phyloP scores from a whole-genome alignment of 2,888 invertebrate genomes.

The Polyommatus iphigenia region DNA sequence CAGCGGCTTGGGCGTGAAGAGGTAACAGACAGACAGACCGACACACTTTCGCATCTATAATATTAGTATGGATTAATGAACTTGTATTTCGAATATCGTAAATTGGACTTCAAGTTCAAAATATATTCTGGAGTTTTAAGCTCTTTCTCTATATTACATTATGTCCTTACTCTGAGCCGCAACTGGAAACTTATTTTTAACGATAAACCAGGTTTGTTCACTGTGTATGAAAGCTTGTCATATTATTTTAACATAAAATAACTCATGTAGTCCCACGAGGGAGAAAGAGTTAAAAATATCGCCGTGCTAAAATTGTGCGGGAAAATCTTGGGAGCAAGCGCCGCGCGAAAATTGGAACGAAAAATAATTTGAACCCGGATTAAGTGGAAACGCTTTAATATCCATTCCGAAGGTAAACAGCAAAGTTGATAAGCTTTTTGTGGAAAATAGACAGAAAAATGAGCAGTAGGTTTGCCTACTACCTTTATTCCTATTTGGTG shows the following conservation, averaged over 20 bases:
- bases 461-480: background rate
- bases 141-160: too few species aligned
- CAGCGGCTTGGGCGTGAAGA: too few species aligned
- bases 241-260: constrained; percentile 16
- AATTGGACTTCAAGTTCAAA: too few species aligned
- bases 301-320: constrained; percentile 10
- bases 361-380: constrained; percentile 25
- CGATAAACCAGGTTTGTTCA: background rate
- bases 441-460: background rate
- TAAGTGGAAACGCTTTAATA: constrained; percentile 19
- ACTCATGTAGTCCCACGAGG: background rate
- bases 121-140: too few species aligned
- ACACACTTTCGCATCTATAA: too few species aligned
- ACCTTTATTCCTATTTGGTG: too few species aligned
- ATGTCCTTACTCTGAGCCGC: background rate
- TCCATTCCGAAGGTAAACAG: background rate
- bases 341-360: constrained; percentile 4
- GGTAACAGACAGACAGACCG: too few species aligned
- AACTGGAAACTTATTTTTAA: background rate
- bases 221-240: background rate
- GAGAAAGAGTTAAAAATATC: background rate
- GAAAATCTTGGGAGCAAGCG: background rate
- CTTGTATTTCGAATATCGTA: too few species aligned
- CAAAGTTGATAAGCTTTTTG: background rate
- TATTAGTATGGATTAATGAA: too few species aligned